A percentile compares a stretch with the other conserved stretches of the same genome.
phyloP scores from a whole-genome alignment of 2,797 vertebrate species.

The Sebastes matsubarae region DNA sequence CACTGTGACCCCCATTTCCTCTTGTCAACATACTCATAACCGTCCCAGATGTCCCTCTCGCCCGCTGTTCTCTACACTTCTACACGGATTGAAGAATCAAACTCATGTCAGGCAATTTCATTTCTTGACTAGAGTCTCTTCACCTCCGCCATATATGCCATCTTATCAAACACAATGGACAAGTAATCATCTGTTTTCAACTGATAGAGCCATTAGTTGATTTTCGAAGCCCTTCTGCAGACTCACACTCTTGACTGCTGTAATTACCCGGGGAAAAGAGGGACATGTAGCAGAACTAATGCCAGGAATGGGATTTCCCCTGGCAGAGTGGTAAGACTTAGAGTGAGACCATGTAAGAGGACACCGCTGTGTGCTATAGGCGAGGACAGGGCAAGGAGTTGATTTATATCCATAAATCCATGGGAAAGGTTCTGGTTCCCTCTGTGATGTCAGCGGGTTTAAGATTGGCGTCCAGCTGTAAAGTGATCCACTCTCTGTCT shows the following conservation, averaged over 20 bases:
- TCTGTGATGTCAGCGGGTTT: slow-evolving; percentile 72
- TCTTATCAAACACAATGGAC: slow-evolving; percentile 20
- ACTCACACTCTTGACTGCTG: slow-evolving; percentile 27
- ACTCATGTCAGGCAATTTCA: slow-evolving; percentile 26
- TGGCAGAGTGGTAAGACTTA: slow-evolving; percentile 55
- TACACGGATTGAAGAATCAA: slow-evolving; percentile 20
- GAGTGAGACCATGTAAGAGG: slow-evolving; percentile 71
- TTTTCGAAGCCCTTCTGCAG: slow-evolving; percentile 35
- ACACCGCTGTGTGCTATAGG: slow-evolving; percentile 69
- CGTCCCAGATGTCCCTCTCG: slow-evolving; percentile 69
- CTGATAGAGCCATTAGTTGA: slow-evolving; percentile 19
- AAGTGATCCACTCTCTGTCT: slow-evolving; percentile 76
- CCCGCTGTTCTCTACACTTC: slow-evolving; percentile 35
- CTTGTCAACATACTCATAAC: slow-evolving; percentile 76
- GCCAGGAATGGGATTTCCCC: slow-evolving; percentile 75
- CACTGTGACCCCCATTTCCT: slow-evolving; percentile 77
- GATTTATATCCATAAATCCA: slow-evolving; percentile 82
- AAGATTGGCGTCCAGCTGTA: slow-evolving; percentile 78
- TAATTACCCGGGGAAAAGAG: slow-evolving; percentile 56
- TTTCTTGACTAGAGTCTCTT: slow-evolving; percentile 28
- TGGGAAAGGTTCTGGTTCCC: slow-evolving; percentile 76
- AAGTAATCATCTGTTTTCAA: slow-evolving; percentile 33
- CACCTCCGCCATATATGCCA: slow-evolving; percentile 32
- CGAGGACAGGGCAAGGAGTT: slow-evolving; percentile 70
- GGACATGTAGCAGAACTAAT: slow-evolving; percentile 73